Conservation (phyloP, 2,797 vertebrate species). For the Siniperca undulata region DNA sequence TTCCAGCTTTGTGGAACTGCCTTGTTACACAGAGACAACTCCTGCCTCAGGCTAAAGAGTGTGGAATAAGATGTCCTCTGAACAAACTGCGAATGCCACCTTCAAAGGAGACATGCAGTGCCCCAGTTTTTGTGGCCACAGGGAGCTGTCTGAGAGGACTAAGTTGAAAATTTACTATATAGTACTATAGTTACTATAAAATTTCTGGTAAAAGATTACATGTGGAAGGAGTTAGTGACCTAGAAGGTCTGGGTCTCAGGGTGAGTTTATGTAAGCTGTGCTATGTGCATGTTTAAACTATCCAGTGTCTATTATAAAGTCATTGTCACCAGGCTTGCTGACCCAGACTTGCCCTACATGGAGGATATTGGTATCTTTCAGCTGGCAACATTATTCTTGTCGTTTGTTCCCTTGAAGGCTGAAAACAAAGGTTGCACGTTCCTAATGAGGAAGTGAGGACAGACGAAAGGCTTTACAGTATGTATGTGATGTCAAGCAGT, state of each 20-base stretch:
- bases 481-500: conserved; percentile 53
- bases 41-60: conserved; percentile 61
- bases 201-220: conserved; percentile 65
- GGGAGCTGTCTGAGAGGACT: conserved; percentile 63
- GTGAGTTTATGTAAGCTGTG: conserved; percentile 9
- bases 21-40: conserved; percentile 39
- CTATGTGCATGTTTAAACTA: conserved; percentile 19
- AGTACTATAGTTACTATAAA: conserved; percentile 67
- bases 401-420: conserved; percentile 36
- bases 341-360: conserved; percentile 45
- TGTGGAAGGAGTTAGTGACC: conserved; percentile 61
- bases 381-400: conserved; percentile 35
- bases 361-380: conserved; percentile 57
- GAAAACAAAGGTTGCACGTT: conserved; percentile 41
- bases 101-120: conserved; percentile 72
- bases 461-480: conserved; percentile 65
- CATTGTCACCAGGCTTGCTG: conserved; percentile 6
- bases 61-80: conserved; percentile 60
- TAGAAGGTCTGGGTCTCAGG: background rate
- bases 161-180: conserved; percentile 51
- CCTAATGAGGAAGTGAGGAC: conserved; percentile 70
- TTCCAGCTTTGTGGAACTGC: conserved; percentile 37
- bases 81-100: conserved; percentile 62
- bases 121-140: conserved; percentile 57
- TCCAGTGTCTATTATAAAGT: background rate